Evolutionary conservation across 2,797 vertebrate genomes (phyloP).

Genomic region (Phataginus tetradactyla): DNA sequence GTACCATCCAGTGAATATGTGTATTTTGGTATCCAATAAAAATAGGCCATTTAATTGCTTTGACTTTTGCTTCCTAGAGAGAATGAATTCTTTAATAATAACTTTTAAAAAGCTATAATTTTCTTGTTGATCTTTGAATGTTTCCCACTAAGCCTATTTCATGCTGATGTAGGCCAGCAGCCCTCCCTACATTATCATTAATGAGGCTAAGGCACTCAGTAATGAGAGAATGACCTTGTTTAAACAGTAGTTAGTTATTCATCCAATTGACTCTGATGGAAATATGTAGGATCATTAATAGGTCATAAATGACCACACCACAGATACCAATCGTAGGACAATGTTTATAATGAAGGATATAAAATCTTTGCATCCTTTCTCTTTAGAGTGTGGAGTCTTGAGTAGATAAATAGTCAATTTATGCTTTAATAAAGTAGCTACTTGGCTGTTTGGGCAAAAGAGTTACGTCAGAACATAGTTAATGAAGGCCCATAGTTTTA

Average conservation of each 20-base stretch:
- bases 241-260: conserved; percentile 65
- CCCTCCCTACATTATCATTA: conserved; percentile 48
- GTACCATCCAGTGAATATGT: conserved; percentile 29
- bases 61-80: conserved; percentile 63
- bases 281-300: conserved; percentile 18
- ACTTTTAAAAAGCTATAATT: conserved; percentile 73
- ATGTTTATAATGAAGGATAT: neutral
- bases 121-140: conserved; percentile 73
- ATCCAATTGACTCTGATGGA: conserved; percentile 58
- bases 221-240: conserved; percentile 62
- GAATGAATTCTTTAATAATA: conserved; percentile 67
- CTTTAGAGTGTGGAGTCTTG: neutral
- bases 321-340: neutral
- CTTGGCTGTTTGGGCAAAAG: neutral
- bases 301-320: conserved; percentile 56
- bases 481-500: neutral
- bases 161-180: neutral
- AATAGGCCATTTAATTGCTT: conserved; percentile 63
- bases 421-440: neutral
- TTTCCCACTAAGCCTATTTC: conserved; percentile 58
- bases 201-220: conserved; percentile 29
- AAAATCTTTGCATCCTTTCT: neutral
- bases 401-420: conserved; percentile 2
- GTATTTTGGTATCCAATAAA: conserved; percentile 31
- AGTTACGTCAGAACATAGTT: neutral